Evolutionary conservation across 2,113 vertebrate species (phyloP).

Genomic region (Lethenteron reissneri): DNA sequence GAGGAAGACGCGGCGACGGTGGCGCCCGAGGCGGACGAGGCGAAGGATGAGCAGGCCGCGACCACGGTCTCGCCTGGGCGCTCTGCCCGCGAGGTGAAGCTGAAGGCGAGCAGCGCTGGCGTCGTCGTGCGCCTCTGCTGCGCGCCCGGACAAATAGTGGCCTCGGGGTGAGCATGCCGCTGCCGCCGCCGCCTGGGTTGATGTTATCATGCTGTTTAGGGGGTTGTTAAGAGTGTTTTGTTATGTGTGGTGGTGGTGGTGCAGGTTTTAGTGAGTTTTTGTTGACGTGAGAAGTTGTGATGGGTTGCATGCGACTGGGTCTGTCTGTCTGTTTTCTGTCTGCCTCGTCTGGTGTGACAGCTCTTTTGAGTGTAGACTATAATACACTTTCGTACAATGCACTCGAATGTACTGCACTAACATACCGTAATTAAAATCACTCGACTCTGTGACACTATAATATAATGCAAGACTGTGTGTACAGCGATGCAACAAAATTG

Average conservation of each 20-base stretch:
- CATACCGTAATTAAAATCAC: too few species aligned
- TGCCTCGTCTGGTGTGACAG: too few species aligned
- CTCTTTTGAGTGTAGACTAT: too few species aligned
- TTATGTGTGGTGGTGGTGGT: neutral
- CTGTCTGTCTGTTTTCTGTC: too few species aligned
- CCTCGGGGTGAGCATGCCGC: slow-evolving; percentile 45
- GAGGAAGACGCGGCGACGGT: slow-evolving; percentile 14
- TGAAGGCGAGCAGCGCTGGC: slow-evolving; percentile 66
- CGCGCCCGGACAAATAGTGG: slow-evolving; percentile 52
- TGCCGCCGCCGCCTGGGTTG: neutral
- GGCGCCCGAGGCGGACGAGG: slow-evolving; percentile 15
- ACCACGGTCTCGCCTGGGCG: slow-evolving; percentile 12
- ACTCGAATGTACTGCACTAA: too few species aligned
- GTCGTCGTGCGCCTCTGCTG: slow-evolving; percentile 66
- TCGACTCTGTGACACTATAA: too few species aligned
- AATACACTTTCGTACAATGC: too few species aligned
- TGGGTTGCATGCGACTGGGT: neutral
- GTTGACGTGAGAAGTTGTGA: neutral
- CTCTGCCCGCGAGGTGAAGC: slow-evolving; percentile 31
- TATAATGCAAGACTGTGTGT: too few species aligned
- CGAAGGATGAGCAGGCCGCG: slow-evolving; percentile 8
- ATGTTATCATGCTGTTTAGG: too few species aligned
- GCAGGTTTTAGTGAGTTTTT: neutral
- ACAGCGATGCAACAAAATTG: too few species aligned
- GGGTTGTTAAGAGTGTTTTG: too few species aligned